Evolutionary conservation across 2,888 invertebrate species (phyloP), one percentile per base, ranked within the genome.

Genomic region (Candidula unifasciata): DNA sequence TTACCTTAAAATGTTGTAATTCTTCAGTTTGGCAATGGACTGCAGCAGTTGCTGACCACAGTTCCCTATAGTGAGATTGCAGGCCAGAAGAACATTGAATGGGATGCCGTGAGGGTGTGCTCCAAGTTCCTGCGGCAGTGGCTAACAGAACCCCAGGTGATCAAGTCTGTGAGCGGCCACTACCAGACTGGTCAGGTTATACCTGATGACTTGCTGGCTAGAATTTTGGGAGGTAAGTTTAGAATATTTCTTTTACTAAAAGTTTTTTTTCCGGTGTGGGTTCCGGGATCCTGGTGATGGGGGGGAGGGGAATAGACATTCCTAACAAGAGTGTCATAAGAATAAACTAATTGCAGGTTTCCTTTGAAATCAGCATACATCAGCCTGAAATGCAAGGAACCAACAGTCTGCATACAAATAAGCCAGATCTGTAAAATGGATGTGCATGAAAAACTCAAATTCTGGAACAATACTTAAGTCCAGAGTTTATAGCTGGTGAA

Each of bases 61-160:
- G 96, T 96, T 0, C 96, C 96, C 27, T 97, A 97, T 93, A 95
- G 96, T 0, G 97, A 98, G 93, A 95, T 97, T 0, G 96, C 97
- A 3, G 98, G 98, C 0, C 94, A 96, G 35, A 96, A 96, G 0
- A 97, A 97, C 93, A 95, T 98, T 0, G 99, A 99, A 94, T 98
- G 97, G 97, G 99, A 99, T 94, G 97, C 97, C 0, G 96, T 97
- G 0, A 96, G 96, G 92, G 95, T 97, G 0, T 96, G 96, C 86
- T 96, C 97, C 0, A 95, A 97, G 89, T 96, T 99, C 82, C 95
- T 99, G 95, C 84, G 85, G 54, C 96, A 96, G 92, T 97, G 97
- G 96, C 87, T 97, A 13, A 96, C 96, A 88, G 96, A 97, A 89
- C 95, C 96, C 0, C 94, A 95, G 0, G 93, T 95, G 2, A 92